phyloP scores from a whole-genome alignment of 2,888 invertebrate genomes.

The Mactromeris polynyma region DNA sequence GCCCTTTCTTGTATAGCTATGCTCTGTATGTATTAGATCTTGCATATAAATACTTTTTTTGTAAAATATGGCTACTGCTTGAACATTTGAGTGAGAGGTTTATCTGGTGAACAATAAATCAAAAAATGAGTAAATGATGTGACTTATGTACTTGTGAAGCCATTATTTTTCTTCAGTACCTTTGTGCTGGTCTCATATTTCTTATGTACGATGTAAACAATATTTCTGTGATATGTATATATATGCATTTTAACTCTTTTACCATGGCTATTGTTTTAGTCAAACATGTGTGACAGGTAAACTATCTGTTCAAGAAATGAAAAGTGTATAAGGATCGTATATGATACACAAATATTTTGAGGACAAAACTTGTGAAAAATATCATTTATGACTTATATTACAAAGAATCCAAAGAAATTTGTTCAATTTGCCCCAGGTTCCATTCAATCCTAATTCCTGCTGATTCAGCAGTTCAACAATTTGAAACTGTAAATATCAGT shows the following conservation, averaged over 20 bases:
- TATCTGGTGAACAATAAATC: not conserved
- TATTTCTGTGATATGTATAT: slow-evolving; percentile 10
- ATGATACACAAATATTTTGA: not conserved
- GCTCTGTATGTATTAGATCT: too few species aligned
- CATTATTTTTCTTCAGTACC: not conserved
- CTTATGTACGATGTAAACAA: not conserved
- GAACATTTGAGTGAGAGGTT: not conserved
- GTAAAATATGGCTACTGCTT: not conserved
- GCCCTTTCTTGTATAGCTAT: too few species aligned
- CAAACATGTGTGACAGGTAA: not conserved
- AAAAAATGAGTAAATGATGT: not conserved
- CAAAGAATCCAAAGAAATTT: too few species aligned
- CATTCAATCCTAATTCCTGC: too few species aligned
- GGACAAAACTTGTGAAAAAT: not conserved
- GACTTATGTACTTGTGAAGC: not conserved
- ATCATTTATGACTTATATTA: too few species aligned
- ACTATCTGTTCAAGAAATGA: not conserved
- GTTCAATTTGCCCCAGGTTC: too few species aligned
- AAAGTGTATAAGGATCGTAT: not conserved
- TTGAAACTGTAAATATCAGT: not conserved
- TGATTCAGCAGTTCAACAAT: too few species aligned
- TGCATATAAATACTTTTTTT: too few species aligned
- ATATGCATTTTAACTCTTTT: slow-evolving; percentile 14
- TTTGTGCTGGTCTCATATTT: not conserved
- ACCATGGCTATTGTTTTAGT: not conserved